Conservation (phyloP, 2,888 invertebrate species). For the Cybosia mesomella region DNA sequence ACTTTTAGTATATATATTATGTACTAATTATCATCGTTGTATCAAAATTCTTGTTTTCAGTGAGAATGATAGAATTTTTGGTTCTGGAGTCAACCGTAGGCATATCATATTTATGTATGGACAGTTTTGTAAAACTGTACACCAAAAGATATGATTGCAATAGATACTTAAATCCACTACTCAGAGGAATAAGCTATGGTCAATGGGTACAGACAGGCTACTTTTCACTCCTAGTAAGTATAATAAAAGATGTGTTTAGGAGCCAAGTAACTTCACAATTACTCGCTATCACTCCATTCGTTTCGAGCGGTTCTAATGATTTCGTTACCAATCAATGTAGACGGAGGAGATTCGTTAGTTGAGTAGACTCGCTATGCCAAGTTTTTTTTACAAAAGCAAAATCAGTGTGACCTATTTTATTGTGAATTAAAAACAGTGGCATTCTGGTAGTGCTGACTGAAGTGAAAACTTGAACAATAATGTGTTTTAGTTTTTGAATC, state of each 20-base stretch:
- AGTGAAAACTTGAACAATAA: no score
- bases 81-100: slow-evolving; percentile 63
- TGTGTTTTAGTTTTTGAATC: no score
- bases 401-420: no score
- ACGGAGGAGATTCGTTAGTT: neutral
- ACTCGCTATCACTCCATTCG: no score
- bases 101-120: slow-evolving; percentile 75
- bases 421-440: no score
- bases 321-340: neutral
- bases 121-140: slow-evolving; percentile 74
- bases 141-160: slow-evolving; percentile 66
- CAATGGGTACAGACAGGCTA: slow-evolving; percentile 66
- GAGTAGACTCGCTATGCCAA: neutral
- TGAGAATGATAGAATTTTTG: slow-evolving; percentile 65
- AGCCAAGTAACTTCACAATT: no score
- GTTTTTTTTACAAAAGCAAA: no score
- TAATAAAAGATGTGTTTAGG: neutral
- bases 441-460: no score
- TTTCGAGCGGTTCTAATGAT: neutral
- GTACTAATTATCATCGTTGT: neutral
- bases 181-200: slow-evolving; percentile 69
- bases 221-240: slow-evolving; percentile 67
- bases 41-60: slow-evolving; percentile 54
- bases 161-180: slow-evolving; percentile 65
- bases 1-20: no score